Evolutionary conservation across 1,140 invertebrate genomes (phyloP).

Genomic region (Tyrophagus putrescentiae): DNA sequence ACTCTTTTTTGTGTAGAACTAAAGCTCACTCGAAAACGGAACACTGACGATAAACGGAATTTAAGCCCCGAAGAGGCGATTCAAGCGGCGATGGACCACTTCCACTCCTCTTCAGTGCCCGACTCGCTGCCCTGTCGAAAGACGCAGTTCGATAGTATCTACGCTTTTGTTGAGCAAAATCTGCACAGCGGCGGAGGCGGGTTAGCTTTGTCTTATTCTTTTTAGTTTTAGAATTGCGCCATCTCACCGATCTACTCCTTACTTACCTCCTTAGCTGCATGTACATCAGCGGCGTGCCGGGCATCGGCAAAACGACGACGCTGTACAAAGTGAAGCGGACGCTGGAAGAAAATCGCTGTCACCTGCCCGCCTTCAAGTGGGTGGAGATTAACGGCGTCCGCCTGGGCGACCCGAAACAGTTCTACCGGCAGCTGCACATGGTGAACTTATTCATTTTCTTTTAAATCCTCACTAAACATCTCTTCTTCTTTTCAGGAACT

Average conservation of each 20-base stretch:
- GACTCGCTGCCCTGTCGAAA: slow-evolving; percentile 55
- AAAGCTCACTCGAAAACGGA: too few relatives aligned
- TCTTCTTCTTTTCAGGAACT: slow-evolving; percentile 43
- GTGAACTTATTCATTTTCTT: slow-evolving; percentile 27
- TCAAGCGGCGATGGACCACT: too few relatives aligned
- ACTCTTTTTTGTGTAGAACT: too few relatives aligned
- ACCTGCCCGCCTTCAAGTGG: slow-evolving; percentile 51
- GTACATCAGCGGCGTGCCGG: slow-evolving; percentile 94
- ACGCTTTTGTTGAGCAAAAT: slow-evolving; percentile 57
- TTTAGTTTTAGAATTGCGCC: neutral
- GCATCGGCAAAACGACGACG: slow-evolving; percentile 95
- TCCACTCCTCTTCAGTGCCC: slow-evolving; percentile 55
- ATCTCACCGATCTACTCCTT: too few relatives aligned
- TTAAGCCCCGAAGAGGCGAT: too few relatives aligned
- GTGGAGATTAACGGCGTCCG: slow-evolving; percentile 90
- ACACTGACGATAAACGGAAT: too few relatives aligned
- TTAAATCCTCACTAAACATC: slow-evolving; percentile 36
- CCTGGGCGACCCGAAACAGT: slow-evolving; percentile 74
- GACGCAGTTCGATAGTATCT: slow-evolving; percentile 56
- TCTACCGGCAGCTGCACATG: slow-evolving; percentile 53
- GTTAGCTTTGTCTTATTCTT: slow-evolving; percentile 37
- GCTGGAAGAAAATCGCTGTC: slow-evolving; percentile 34
- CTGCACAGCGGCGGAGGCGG: slow-evolving; percentile 56
- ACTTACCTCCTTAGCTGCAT: slow-evolving; percentile 63
- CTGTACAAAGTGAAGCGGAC: slow-evolving; percentile 68